Percentiles rank a stretch among this genome's conserved stretches.
phyloP scores from a whole-genome alignment of 2,888 invertebrate genomes.

The Erebia ligea region DNA sequence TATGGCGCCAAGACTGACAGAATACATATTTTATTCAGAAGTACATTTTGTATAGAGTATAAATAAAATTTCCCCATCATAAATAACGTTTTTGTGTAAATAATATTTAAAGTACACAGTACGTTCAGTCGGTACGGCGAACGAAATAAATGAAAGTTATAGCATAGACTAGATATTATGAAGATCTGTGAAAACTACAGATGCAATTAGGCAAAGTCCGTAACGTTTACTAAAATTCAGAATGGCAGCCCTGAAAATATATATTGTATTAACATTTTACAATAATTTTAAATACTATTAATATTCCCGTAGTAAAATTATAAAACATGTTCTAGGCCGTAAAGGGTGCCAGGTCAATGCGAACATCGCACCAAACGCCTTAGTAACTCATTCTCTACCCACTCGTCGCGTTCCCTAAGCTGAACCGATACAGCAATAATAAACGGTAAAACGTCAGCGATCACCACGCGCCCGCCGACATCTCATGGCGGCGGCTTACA shows the following conservation, averaged over 20 bases:
- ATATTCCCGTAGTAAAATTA: slow-evolving; percentile 23
- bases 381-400: slow-evolving; percentile 13
- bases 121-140: slow-evolving; percentile 46
- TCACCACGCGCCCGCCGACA: slow-evolving; percentile 34
- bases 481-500: slow-evolving; percentile 36
- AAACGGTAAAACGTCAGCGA: slow-evolving; percentile 35
- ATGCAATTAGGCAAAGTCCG: slow-evolving; percentile 50
- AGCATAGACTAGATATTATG: slow-evolving; percentile 74
- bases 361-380: slow-evolving; percentile 26
- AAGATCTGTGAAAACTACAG: slow-evolving; percentile 63
- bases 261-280: slow-evolving; percentile 41
- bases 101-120: slow-evolving; percentile 51
- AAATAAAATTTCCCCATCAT: slow-evolving; percentile 50
- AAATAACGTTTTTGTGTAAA: slow-evolving; percentile 47
- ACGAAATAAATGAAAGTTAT: slow-evolving; percentile 60
- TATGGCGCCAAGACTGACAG: slow-evolving; percentile 50
- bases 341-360: slow-evolving; percentile 30
- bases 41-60: slow-evolving; percentile 55
- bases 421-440: slow-evolving; percentile 32
- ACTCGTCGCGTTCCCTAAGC: slow-evolving; percentile 12
- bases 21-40: slow-evolving; percentile 51
- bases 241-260: slow-evolving; percentile 60
- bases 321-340: slow-evolving; percentile 40
- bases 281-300: slow-evolving; percentile 21
- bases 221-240: slow-evolving; percentile 57